phyloP scores from a whole-genome alignment of 2,797 vertebrate species.

The Acipenser ruthenus region DNA sequence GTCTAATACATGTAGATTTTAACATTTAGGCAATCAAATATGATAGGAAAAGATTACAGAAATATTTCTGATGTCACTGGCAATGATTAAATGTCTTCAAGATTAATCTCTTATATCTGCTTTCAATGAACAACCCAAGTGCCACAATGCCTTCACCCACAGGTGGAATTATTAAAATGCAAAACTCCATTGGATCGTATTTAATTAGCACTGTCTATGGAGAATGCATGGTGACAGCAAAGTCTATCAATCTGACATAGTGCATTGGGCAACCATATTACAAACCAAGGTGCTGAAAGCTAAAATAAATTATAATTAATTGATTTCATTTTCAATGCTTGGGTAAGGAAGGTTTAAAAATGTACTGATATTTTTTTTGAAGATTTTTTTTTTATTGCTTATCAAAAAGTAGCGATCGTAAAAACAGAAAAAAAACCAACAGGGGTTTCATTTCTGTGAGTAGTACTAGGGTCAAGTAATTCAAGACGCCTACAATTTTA shows the following conservation, averaged over 20 bases:
- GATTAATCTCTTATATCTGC: conserved; percentile 37
- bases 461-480: no score
- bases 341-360: no score
- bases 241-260: conserved; percentile 34
- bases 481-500: no score
- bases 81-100: conserved; percentile 34
- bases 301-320: not conserved
- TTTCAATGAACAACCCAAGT: conserved; percentile 36
- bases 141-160: conserved; percentile 33
- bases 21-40: conserved; percentile 30
- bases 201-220: conserved; percentile 42
- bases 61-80: conserved; percentile 36
- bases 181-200: conserved; percentile 41
- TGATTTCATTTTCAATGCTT: not conserved
- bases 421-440: no score
- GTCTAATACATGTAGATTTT: conserved; percentile 29
- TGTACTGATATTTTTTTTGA: no score
- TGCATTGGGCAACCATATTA: conserved; percentile 10
- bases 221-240: conserved; percentile 29
- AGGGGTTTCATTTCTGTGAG: no score
- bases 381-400: no score
- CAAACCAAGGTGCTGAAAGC: conserved; percentile 6
- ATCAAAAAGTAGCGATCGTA: no score
- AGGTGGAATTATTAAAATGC: conserved; percentile 39
- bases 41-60: conserved; percentile 24